Conservation (phyloP, 1,140 invertebrate species). For the Solenopsis invicta region DNA sequence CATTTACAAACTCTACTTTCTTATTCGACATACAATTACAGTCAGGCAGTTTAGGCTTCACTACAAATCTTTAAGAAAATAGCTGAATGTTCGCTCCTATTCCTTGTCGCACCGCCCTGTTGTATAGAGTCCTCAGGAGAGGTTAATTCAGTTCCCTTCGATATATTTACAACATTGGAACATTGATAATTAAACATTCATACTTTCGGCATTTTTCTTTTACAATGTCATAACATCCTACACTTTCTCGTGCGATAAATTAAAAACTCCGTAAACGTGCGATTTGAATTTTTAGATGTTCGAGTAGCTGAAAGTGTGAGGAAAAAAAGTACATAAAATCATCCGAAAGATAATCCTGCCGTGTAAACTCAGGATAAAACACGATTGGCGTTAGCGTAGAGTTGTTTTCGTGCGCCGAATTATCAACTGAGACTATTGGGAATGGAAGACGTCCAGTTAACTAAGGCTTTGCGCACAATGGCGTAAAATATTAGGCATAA, state of each 20-base stretch:
- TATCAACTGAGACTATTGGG: slow-evolving; percentile 10
- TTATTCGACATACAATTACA: slow-evolving; percentile 43
- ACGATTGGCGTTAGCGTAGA: not conserved
- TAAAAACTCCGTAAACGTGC: not conserved
- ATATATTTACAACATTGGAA: slow-evolving; percentile 58
- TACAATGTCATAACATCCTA: not conserved
- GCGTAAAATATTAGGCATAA: too few relatives aligned
- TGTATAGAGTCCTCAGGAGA: not conserved
- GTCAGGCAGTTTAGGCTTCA: slow-evolving; percentile 63
- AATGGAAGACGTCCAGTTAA: slow-evolving; percentile 59
- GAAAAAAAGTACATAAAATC: slow-evolving; percentile 2
- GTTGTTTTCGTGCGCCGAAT: not conserved
- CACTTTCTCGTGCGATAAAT: not conserved
- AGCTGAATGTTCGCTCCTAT: slow-evolving; percentile 48
- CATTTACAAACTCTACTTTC: slow-evolving; percentile 35
- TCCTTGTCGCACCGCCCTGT: slow-evolving; percentile 13
- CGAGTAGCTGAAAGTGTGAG: not conserved
- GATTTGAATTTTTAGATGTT: not conserved
- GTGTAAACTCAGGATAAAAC: not conserved
- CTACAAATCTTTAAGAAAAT: slow-evolving; percentile 68
- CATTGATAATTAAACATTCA: slow-evolving; percentile 34
- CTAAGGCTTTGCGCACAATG: too few relatives aligned
- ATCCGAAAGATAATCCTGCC: not conserved
- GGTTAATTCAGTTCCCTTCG: slow-evolving; percentile 28
- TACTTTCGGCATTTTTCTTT: slow-evolving; percentile 46